Conservation (phyloP, 2,797 vertebrate species). For the Hyperoplus lanceolatus region DNA sequence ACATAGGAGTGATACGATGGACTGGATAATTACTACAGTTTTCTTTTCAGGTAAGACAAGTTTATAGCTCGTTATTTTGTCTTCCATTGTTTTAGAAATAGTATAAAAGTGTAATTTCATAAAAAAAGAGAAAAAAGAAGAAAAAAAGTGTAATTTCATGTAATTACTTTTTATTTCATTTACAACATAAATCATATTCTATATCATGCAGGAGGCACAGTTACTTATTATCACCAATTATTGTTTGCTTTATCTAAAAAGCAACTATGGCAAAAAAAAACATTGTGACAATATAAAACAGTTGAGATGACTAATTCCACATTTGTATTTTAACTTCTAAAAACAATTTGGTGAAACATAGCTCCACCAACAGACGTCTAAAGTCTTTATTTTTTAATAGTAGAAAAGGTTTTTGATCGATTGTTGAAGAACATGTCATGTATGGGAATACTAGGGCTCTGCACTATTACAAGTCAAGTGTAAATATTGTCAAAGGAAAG, state of each 20-base stretch:
- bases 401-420: neutral
- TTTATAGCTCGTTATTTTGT: neutral
- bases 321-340: neutral
- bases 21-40: conserved; percentile 36
- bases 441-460: neutral
- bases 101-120: neutral
- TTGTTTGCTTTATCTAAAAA: neutral
- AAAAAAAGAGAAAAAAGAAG: neutral
- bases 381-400: no score
- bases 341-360: neutral
- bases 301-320: neutral
- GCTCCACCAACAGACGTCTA: neutral
- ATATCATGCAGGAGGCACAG: neutral
- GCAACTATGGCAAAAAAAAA: neutral
- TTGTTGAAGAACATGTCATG: neutral
- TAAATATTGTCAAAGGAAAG: neutral
- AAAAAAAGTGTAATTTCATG: neutral
- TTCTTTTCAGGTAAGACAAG: conserved; percentile 67
- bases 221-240: neutral
- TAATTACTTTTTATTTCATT: neutral
- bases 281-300: neutral
- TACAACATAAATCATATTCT: neutral
- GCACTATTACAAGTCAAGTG: neutral
- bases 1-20: conserved; percentile 59
- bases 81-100: neutral